These are phyloP conservation scores for Etheostoma nigrum DNA, from an alignment of 2,797 vertebrate species.

Conservation along the genomic window DNA sequence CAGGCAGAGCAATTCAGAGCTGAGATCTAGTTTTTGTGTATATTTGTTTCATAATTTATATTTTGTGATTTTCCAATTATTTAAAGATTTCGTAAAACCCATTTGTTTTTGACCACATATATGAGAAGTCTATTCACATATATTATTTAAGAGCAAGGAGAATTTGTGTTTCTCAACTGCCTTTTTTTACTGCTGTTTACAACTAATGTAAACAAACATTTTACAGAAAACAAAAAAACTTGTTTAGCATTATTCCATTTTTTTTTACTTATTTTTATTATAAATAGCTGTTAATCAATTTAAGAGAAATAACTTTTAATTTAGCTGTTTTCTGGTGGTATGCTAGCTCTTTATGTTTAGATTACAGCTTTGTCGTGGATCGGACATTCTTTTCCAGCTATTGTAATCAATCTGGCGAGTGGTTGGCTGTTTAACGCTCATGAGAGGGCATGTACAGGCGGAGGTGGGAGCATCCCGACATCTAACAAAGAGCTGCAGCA, in stretches of 20 bases:
- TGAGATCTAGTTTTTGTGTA: conserved; percentile 14
- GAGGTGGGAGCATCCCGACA: conserved; percentile 44
- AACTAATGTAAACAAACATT: conserved; percentile 9
- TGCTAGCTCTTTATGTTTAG: neutral
- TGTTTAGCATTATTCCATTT: neutral
- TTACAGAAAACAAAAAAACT: neutral
- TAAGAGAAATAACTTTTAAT: neutral
- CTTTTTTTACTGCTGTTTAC: neutral
- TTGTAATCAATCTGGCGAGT: conserved; percentile 49
- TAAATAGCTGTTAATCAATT: neutral
- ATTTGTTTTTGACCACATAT: neutral
- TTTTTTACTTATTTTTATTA: neutral
- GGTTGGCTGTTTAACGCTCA: conserved; percentile 37
- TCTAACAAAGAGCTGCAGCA: conserved; percentile 51
- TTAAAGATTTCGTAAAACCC: neutral
- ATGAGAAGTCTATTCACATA: neutral
- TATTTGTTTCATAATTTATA: conserved; percentile 1
- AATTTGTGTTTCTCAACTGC: neutral
- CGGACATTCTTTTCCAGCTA: conserved; percentile 42
- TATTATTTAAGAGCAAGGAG: conserved; percentile 5
- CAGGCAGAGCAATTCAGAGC: conserved; percentile 9
- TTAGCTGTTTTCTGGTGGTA: neutral
- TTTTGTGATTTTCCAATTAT: neutral
- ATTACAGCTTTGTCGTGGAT: neutral
- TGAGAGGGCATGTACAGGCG: conserved; percentile 27